phyloP scores from a whole-genome alignment of 2,797 vertebrate species.

The Falco columbarius region DNA sequence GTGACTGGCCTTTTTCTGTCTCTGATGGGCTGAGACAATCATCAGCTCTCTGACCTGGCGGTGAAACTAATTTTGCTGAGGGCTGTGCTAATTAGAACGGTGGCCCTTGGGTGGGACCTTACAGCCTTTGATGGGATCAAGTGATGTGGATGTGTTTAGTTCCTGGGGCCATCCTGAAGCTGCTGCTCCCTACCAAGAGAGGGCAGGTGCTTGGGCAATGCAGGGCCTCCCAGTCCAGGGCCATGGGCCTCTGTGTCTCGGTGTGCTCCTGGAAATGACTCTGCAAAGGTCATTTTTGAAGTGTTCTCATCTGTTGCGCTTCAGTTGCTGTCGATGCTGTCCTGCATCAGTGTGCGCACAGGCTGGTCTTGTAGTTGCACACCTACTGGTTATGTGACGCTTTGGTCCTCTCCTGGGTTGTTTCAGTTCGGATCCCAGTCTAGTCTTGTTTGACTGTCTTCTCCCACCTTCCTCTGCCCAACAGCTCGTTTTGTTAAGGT shows the following conservation, averaged over 20 bases:
- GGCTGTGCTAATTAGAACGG: fast-evolving
- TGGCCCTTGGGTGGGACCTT: not conserved
- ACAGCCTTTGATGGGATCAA: not conserved
- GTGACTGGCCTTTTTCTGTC: not conserved
- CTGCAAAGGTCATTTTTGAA: not conserved
- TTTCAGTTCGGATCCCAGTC: not conserved
- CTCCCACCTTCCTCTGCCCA: not conserved
- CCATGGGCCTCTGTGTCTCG: fast-evolving
- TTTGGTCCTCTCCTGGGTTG: not conserved
- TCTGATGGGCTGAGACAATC: not conserved
- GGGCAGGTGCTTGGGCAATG: not conserved
- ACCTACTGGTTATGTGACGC: not conserved
- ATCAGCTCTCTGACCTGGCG: not conserved
- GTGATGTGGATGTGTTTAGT: not conserved
- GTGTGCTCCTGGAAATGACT: not conserved
- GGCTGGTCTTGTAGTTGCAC: no score
- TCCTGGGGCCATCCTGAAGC: not conserved
- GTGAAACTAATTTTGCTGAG: not conserved
- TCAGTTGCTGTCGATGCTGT: not conserved
- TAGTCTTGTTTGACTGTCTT: not conserved
- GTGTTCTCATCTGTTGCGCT: not conserved
- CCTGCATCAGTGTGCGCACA: no score
- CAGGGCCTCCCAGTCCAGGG: no score
- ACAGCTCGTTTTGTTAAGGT: not conserved
- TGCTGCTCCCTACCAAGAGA: not conserved